A percentile compares a stretch with the other conserved stretches of the same genome.
These are phyloP conservation scores for Saguinus midas DNA, from an alignment of 2,113 vertebrate genomes.

Conservation along the genomic window DNA sequence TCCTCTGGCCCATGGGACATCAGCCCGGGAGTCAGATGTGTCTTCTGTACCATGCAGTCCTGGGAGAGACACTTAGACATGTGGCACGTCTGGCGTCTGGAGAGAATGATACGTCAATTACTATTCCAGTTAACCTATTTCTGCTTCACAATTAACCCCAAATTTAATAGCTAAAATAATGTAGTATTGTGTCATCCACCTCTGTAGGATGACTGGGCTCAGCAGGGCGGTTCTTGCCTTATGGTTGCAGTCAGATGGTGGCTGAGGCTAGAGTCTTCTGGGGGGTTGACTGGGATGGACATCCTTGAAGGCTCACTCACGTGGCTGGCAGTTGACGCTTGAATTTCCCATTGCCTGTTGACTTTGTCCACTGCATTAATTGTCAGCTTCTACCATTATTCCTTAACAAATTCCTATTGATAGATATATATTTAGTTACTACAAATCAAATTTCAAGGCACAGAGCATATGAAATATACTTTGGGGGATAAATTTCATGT, in stretches of 20 bases:
- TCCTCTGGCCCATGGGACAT: background rate
- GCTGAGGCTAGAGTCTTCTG: background rate
- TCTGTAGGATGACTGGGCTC: background rate
- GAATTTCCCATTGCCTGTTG: background rate
- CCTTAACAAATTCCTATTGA: background rate
- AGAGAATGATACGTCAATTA: background rate
- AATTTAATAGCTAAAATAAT: background rate
- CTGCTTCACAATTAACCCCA: background rate
- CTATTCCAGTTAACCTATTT: background rate
- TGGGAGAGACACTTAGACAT: background rate
- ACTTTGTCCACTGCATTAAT: background rate
- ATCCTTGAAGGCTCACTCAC: background rate
- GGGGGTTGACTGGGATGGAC: background rate
- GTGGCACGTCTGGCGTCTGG: background rate
- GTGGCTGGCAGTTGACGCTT: background rate
- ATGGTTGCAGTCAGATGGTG: background rate
- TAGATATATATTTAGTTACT: background rate
- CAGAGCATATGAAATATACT: background rate
- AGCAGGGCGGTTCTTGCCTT: background rate
- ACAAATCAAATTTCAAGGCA: background rate
- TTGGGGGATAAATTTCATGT: background rate
- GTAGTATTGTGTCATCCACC: background rate
- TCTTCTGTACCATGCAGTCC: background rate
- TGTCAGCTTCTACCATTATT: background rate
- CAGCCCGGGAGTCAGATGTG: background rate